Evolutionary conservation across 2,888 invertebrate species (phyloP), one percentile per base, ranked within the genome.

Genomic region (Lymantria dispar): DNA sequence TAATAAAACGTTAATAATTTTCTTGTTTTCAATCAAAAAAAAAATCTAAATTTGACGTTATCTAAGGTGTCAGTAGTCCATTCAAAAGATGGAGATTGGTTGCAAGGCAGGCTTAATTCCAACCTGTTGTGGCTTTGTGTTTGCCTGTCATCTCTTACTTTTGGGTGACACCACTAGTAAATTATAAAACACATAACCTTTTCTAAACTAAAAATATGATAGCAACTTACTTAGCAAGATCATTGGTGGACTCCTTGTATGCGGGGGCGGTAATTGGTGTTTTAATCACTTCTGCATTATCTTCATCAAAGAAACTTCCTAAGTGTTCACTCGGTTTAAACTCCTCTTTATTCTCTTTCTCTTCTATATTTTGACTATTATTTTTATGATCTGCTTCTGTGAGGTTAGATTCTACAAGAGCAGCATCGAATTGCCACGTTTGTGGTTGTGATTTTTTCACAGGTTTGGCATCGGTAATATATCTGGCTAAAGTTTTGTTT

Each of bases 241-340:
- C 72, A 33, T 71, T 53, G 1, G 74, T 62, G 0, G 83, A 78
- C 37, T 74, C 78, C 50, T 74, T 76, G 7, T 55, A 45, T 13
- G 72, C 52, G 0, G 78, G 75, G 1, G 46, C 50, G 42, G 47
- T 38, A 1, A 48, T 49, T 3, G 67, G 67, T 7, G 44, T 54
- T 38, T 54, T 64, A 2, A 67, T 67, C 7, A 68, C 7, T 42
- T 62, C 58, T 36, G 68, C 60, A n/a, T 14, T 62, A 59, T 89
- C 85, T 54, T 87, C 80, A 60, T 92, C 93, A 57, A 87, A 86
- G 57, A 84, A 85, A 37, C 78, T 82, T 12, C 88, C 91, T 31
- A 93, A 58, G 62, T 88, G 92, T 9, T 85, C 91, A 68, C 93
- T 93, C 1, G 93, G 93, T 47, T 80, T 87, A 55, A 93, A 93